Percentiles rank a stretch among this genome's conserved stretches.
Evolutionary conservation across 2,113 vertebrate species (phyloP).

Genomic region (Phaetusa simplex): DNA sequence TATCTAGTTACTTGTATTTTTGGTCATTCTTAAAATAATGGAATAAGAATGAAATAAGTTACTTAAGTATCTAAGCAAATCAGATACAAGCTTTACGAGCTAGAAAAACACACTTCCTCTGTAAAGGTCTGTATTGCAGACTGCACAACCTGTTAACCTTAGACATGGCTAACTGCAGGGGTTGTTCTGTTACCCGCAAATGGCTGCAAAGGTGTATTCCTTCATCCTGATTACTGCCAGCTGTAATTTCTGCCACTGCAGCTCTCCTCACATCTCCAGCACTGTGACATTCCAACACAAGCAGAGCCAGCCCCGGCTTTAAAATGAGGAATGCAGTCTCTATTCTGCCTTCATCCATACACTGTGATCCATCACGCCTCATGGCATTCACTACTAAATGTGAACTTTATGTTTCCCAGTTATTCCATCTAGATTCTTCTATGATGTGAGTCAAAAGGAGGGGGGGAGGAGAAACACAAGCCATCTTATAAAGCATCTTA

Average conservation of each 20-base stretch:
- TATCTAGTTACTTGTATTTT: not conserved
- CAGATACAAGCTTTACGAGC: not conserved
- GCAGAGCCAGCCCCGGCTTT: not conserved
- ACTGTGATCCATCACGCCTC: not conserved
- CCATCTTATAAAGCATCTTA: not conserved
- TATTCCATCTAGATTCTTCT: not conserved
- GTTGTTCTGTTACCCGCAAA: not conserved
- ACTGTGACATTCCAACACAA: not conserved
- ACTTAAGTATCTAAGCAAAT: not conserved
- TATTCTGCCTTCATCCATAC: not conserved
- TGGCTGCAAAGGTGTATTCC: not conserved
- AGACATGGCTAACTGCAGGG: not conserved
- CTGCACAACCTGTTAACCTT: not conserved
- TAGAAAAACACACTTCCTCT: not conserved
- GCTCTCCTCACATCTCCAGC: not conserved
- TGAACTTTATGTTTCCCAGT: not conserved
- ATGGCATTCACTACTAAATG: not conserved
- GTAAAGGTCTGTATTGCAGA: not conserved
- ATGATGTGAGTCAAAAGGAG: not conserved
- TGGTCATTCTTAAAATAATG: not conserved
- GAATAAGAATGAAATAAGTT: not conserved
- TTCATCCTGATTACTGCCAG: not conserved
- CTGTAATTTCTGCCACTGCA: not conserved
- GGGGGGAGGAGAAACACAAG: no score
- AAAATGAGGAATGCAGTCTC: not conserved